Conservation (phyloP, 1,140 invertebrate species). For the Druon quercuslanigerum region DNA sequence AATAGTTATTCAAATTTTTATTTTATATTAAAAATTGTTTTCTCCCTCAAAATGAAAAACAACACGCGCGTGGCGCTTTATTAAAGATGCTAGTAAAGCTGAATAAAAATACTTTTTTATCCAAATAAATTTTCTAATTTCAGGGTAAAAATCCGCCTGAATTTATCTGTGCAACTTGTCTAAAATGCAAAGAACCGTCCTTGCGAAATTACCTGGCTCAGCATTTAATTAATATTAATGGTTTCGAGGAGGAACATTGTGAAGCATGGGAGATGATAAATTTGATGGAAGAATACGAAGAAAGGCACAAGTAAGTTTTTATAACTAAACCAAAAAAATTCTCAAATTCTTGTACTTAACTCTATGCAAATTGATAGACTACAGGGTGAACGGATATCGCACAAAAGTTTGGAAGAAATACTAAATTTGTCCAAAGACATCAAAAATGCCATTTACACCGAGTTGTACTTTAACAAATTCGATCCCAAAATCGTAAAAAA, state of each 20-base stretch:
- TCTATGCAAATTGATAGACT: slow-evolving; percentile 39
- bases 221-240: slow-evolving; percentile 74
- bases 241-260: slow-evolving; percentile 73
- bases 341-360: too few species aligned
- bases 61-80: too few species aligned
- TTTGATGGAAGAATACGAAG: slow-evolving; percentile 73
- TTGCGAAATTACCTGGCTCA: slow-evolving; percentile 79
- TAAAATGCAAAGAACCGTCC: slow-evolving; percentile 73
- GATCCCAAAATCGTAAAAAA: slow-evolving; percentile 51
- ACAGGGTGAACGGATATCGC: slow-evolving; percentile 51
- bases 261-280: slow-evolving; percentile 78
- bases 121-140: slow-evolving; percentile 33
- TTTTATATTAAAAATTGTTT: too few species aligned
- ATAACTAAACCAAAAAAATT: background rate
- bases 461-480: slow-evolving; percentile 64
- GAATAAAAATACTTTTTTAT: background rate
- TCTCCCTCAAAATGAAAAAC: too few species aligned
- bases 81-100: too few species aligned
- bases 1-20: too few species aligned
- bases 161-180: slow-evolving; percentile 77
- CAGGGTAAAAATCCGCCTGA: slow-evolving; percentile 75
- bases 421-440: slow-evolving; percentile 56
- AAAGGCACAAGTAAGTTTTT: slow-evolving; percentile 57
- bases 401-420: slow-evolving; percentile 61
- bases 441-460: slow-evolving; percentile 61